Evolutionary conservation across 1,140 invertebrate species (phyloP).

Genomic region (Muscidifurax raptorellus): DNA sequence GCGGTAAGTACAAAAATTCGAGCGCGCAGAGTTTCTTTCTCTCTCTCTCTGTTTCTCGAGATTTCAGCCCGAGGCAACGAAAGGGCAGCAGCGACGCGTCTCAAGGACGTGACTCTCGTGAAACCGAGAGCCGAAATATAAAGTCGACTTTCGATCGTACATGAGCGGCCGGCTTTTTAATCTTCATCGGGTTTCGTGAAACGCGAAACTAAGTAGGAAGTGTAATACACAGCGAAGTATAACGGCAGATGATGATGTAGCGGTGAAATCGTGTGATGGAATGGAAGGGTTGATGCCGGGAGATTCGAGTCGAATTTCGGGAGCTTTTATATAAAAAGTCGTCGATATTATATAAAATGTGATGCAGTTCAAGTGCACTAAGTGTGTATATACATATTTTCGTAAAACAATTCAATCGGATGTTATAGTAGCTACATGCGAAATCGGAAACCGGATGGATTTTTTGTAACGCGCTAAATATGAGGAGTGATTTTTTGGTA

Average conservation of each 20-base stretch:
- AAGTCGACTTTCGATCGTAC: background rate
- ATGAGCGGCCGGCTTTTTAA: background rate
- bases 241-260: background rate
- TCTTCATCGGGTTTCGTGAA: constrained; percentile 8
- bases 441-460: constrained; percentile 35
- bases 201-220: background rate
- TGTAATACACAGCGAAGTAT: background rate
- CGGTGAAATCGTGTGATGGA: background rate
- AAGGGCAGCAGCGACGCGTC: background rate
- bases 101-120: background rate
- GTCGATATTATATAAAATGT: background rate
- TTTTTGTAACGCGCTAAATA: background rate
- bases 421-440: background rate
- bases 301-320: background rate
- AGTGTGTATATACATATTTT: too few species aligned
- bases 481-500: too few species aligned
- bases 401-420: too few species aligned
- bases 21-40: background rate
- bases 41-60: too few species aligned
- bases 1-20: background rate
- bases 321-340: too few species aligned
- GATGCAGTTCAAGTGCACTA: background rate
- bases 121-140: background rate
- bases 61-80: background rate
- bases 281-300: background rate